Percentiles rank a stretch among this genome's conserved stretches.
These are phyloP conservation scores for Lissonota sp. DNA, from an alignment of 2,888 invertebrate species.

Conservation along the genomic window DNA sequence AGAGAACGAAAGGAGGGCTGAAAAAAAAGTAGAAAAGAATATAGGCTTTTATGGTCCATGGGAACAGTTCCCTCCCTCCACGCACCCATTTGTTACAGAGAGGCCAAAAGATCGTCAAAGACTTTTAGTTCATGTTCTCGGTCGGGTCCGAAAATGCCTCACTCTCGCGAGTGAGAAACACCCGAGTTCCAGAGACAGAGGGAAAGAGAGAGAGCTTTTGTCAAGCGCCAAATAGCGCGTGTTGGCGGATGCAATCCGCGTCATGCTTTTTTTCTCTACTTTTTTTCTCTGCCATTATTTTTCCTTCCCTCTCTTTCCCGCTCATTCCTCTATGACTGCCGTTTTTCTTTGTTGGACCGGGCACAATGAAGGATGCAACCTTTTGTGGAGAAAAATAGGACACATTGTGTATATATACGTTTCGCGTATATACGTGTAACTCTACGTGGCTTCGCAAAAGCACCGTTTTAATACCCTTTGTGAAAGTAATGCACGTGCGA, in stretches of 20 bases:
- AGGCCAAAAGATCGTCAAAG: conserved; percentile 41
- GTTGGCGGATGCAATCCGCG: conserved; percentile 60
- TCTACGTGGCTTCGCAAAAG: conserved; percentile 58
- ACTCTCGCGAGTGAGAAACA: conserved; percentile 12
- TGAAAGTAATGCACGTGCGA: conserved; percentile 72
- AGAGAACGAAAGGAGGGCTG: conserved; percentile 1
- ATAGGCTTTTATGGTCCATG: neutral
- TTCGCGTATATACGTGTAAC: conserved; percentile 31
- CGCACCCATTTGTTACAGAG: neutral
- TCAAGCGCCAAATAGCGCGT: conserved; percentile 62
- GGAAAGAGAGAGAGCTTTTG: conserved; percentile 61
- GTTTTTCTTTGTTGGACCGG: conserved; percentile 69
- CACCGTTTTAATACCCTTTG: conserved; percentile 72
- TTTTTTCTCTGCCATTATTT: conserved; percentile 11
- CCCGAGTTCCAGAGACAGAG: conserved; percentile 54
- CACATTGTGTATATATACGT: conserved; percentile 66
- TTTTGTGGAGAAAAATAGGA: conserved; percentile 74
- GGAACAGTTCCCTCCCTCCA: conserved; percentile 4
- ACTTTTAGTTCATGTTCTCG: conserved; percentile 32
- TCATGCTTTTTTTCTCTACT: conserved; percentile 43
- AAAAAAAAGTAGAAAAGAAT: conserved; percentile 19
- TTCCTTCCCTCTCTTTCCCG: conserved; percentile 10
- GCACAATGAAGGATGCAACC: conserved; percentile 73
- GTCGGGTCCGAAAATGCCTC: conserved; percentile 37
- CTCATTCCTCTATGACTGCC: conserved; percentile 34